Conservation (phyloP, 1,140 invertebrate species). For the Chrysomallon squamiferum region DNA sequence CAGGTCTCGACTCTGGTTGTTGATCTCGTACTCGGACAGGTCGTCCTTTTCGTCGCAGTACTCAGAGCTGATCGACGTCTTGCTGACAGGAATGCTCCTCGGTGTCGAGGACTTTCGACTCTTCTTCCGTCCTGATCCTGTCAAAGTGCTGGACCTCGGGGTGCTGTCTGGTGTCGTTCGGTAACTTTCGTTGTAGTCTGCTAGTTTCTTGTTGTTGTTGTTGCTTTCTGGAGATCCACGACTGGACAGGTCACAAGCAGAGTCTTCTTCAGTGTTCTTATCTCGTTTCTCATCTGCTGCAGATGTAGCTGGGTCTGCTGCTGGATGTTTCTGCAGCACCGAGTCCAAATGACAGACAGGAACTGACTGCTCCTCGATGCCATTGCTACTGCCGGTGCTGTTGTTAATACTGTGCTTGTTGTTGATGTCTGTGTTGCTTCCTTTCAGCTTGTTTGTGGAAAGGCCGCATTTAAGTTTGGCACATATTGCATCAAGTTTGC, state of each 20-base stretch:
- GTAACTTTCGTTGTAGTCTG: slow-evolving; percentile 16
- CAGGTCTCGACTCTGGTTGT: slow-evolving; percentile 47
- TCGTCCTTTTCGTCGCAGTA: slow-evolving; percentile 36
- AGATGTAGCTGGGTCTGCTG: no score
- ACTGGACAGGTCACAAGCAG: neutral
- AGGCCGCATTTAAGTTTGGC: slow-evolving; percentile 43
- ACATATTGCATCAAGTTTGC: slow-evolving; percentile 56
- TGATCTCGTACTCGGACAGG: slow-evolving; percentile 41
- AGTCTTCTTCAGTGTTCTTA: neutral
- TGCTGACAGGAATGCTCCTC: slow-evolving; percentile 37
- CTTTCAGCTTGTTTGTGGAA: slow-evolving; percentile 7
- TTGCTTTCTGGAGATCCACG: slow-evolving; percentile 5
- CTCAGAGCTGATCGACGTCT: slow-evolving; percentile 25
- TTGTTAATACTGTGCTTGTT: neutral
- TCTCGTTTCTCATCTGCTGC: neutral
- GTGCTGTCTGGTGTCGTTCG: neutral
- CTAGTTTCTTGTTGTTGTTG: slow-evolving; percentile 8
- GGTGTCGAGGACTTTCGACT: slow-evolving; percentile 35
- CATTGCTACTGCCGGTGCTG: slow-evolving; percentile 7
- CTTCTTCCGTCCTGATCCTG: slow-evolving; percentile 17
- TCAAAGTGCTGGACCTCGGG: no score
- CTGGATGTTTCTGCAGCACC: no score
- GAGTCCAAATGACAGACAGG: no score
- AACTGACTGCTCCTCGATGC: slow-evolving; percentile 14
- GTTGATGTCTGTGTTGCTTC: neutral